Evolutionary conservation across 2,797 vertebrate species (phyloP).

Genomic region (Onychomys arenicola): DNA sequence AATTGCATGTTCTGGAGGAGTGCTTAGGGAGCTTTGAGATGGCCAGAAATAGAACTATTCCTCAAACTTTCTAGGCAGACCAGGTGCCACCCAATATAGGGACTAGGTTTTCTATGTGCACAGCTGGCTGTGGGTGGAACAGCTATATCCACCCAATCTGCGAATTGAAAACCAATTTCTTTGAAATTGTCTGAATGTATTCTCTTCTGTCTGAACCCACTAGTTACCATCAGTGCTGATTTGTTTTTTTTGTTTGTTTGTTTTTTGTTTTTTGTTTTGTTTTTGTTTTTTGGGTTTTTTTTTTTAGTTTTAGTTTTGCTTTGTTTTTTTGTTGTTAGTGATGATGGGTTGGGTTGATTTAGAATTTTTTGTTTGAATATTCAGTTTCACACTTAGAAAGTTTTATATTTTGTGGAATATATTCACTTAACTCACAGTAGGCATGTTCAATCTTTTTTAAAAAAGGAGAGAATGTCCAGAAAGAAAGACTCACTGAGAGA

Average conservation of each 20-base stretch:
- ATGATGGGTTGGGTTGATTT: background rate
- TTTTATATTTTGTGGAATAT: background rate
- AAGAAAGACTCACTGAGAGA: background rate
- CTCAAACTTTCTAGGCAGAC: constrained; percentile 76
- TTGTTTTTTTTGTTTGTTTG: too few species aligned
- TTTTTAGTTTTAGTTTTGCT: background rate
- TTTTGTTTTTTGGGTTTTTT: too few species aligned
- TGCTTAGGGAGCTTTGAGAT: constrained; percentile 57
- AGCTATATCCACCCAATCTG: constrained; percentile 71
- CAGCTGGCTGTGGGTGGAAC: constrained; percentile 80
- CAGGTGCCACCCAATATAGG: constrained; percentile 77
- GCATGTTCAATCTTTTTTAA: background rate
- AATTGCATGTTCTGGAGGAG: constrained; percentile 73
- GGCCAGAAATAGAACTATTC: constrained; percentile 75
- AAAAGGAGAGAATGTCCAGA: background rate
- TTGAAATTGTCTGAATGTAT: constrained; percentile 59
- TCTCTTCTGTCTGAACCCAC: constrained; percentile 23
- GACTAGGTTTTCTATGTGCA: constrained; percentile 73
- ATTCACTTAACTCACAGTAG: background rate
- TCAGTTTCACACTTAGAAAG: background rate
- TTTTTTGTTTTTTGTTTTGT: background rate
- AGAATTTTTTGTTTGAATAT: background rate
- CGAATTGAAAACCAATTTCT: constrained; percentile 65
- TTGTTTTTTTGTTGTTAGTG: background rate
- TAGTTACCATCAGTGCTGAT: background rate